A percentile compares a stretch with the other conserved stretches of the same genome.
These are phyloP conservation scores for Monochamus saltuarius DNA, from an alignment of 1,140 invertebrate genomes.

Conservation along the genomic window DNA sequence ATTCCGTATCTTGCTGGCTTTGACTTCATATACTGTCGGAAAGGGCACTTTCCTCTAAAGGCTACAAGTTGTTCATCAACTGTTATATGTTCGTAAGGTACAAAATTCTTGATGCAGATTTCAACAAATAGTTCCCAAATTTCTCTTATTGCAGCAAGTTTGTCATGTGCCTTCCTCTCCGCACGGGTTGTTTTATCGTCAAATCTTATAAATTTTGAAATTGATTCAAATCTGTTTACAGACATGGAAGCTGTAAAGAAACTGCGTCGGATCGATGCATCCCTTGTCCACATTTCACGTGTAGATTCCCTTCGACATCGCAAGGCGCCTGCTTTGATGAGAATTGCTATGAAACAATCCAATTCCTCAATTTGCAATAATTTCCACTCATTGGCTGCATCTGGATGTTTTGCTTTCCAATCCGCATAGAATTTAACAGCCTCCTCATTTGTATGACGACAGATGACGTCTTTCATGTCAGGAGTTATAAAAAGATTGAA, in stretches of 20 bases:
- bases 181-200: constrained; percentile 30
- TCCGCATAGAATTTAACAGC: background rate
- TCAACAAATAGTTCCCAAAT: constrained; percentile 45
- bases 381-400: background rate
- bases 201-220: constrained; percentile 28
- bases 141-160: constrained; percentile 44
- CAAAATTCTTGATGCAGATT: constrained; percentile 40
- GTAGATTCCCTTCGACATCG: constrained; percentile 22
- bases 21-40: constrained; percentile 22
- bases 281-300: constrained; percentile 19
- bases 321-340: constrained; percentile 28
- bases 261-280: too few relatives aligned
- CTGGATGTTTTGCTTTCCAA: constrained; percentile 14
- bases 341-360: constrained; percentile 22
- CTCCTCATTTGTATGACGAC: too few relatives aligned
- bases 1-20: constrained; percentile 26
- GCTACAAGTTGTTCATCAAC: constrained; percentile 24
- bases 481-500: too few relatives aligned
- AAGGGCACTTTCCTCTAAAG: constrained; percentile 20
- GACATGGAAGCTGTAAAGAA: constrained; percentile 6
- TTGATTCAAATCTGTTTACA: constrained; percentile 13
- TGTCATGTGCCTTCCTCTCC: constrained; percentile 34
- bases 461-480: too few relatives aligned
- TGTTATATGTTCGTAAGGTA: constrained; percentile 30
- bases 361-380: constrained; percentile 12